Evolutionary conservation across 1,140 invertebrate species (phyloP).

Genomic region (Antheraea mylitta): DNA sequence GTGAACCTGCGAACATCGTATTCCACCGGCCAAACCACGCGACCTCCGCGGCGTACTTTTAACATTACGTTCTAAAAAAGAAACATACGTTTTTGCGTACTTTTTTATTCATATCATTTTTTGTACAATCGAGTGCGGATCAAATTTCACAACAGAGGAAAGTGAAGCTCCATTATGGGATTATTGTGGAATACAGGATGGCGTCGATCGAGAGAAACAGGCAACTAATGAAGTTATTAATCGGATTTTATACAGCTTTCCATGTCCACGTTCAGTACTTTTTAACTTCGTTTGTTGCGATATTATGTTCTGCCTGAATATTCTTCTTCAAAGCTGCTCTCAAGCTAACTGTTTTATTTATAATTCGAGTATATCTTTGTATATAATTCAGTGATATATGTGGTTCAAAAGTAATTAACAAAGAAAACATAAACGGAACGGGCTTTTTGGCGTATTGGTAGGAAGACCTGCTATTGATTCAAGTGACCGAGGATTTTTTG

Average conservation of each 20-base stretch:
- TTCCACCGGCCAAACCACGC: no score
- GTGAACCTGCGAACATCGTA: no score
- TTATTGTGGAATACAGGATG: conserved; percentile 72
- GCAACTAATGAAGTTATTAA: conserved; percentile 77
- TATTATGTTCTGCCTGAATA: background rate
- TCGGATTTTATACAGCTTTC: conserved; percentile 69
- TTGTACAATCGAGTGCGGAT: conserved; percentile 8
- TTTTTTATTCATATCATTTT: no score
- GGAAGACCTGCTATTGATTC: no score
- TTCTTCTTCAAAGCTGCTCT: background rate
- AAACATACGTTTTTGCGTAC: no score
- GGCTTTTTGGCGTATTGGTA: no score
- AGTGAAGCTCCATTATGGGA: conserved; percentile 60
- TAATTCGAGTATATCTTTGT: background rate
- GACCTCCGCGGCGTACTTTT: no score
- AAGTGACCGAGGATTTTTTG: no score
- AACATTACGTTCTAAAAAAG: no score
- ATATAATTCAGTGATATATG: no score
- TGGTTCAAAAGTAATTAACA: no score
- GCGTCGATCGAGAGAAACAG: conserved; percentile 75
- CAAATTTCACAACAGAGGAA: conserved; percentile 44
- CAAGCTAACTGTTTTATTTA: background rate
- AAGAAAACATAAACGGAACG: no score
- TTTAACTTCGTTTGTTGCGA: conserved; percentile 36
- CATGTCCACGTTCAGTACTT: conserved; percentile 49